phyloP scores from a whole-genome alignment of 2,113 vertebrate genomes.

The Odobenus rosmarus region DNA sequence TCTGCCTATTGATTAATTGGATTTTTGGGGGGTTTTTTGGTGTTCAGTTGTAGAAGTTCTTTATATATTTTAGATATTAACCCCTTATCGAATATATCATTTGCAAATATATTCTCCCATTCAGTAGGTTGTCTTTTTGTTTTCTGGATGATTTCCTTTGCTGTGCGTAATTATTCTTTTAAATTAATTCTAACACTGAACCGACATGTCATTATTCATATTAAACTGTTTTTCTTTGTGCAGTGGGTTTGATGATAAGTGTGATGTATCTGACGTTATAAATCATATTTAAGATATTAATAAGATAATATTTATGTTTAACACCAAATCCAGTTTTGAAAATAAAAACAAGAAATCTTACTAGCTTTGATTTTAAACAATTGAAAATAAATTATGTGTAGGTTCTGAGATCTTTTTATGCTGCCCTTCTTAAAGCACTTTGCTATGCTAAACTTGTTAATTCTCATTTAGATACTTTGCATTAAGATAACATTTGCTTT shows the following conservation, averaged over 20 bases:
- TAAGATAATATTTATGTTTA: conserved; percentile 9
- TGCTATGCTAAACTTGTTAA: background rate
- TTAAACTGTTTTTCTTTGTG: background rate
- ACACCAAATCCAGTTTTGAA: background rate
- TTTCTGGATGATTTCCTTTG: background rate
- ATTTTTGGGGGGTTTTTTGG: background rate
- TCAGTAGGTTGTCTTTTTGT: background rate
- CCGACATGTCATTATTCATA: background rate
- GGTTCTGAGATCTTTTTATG: background rate
- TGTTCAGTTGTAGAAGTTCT: background rate
- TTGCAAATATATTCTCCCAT: background rate
- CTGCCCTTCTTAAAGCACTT: background rate
- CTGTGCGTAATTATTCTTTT: background rate
- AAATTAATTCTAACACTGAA: background rate
- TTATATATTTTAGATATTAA: background rate
- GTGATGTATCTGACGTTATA: background rate
- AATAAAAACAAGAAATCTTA: background rate
- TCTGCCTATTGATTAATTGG: background rate
- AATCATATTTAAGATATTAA: background rate
- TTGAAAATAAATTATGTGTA: background rate
- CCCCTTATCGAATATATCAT: background rate
- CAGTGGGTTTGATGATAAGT: background rate
- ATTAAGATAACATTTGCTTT: background rate
- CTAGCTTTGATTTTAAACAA: background rate
- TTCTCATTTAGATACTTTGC: background rate